These are phyloP conservation scores for Heteromurus nitidus DNA, from an alignment of 2,888 invertebrate species.

Conservation along the genomic window DNA sequence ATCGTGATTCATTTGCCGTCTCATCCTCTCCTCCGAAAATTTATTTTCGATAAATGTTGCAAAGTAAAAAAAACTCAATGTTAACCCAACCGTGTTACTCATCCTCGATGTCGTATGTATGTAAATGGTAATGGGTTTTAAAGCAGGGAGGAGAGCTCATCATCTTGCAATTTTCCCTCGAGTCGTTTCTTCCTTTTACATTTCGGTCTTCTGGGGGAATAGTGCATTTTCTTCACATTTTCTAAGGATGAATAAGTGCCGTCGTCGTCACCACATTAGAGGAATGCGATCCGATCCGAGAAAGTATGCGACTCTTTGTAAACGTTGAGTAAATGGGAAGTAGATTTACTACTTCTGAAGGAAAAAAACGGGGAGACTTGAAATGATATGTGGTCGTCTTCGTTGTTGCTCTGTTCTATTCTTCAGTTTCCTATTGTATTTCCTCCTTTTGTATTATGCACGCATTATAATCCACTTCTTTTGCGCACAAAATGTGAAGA, in stretches of 20 bases:
- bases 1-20: slow-evolving; percentile 16
- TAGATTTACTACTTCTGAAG: no score
- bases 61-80: background rate
- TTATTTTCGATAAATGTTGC: background rate
- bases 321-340: slow-evolving; percentile 1
- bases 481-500: no score
- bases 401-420: no score
- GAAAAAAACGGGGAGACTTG: no score
- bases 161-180: background rate
- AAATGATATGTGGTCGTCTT: no score
- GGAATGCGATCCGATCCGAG: no score
- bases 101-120: background rate
- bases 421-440: no score
- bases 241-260: background rate
- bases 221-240: slow-evolving; percentile 15
- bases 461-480: no score
- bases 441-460: slow-evolving; percentile 1
- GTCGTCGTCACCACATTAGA: background rate
- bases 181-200: background rate
- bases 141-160: background rate
- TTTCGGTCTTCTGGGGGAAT: background rate
- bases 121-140: slow-evolving; percentile 18
- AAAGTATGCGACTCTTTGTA: no score
- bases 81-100: background rate
- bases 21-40: background rate